A percentile compares a stretch with the other conserved stretches of the same genome.
Evolutionary conservation across 2,113 vertebrate genomes (phyloP).

Genomic region (Apodemus speciosus): DNA sequence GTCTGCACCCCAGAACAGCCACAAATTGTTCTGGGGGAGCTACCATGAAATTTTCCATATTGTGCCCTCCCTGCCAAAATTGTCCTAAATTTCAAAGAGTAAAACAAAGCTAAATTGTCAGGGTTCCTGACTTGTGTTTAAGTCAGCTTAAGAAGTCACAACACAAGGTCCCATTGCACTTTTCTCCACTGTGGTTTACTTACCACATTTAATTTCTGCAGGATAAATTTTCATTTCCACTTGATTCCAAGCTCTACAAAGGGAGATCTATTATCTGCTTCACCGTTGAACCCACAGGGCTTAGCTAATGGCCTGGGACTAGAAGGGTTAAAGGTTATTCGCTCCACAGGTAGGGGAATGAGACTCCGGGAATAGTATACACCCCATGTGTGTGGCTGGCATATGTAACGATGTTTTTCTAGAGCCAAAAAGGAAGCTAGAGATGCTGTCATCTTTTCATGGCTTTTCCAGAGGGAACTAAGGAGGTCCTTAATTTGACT

Average conservation of each 20-base stretch:
- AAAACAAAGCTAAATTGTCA: neutral
- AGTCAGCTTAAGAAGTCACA: neutral
- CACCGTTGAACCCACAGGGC: neutral
- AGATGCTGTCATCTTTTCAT: neutral
- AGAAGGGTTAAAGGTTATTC: neutral
- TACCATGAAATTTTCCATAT: neutral
- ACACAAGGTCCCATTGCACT: neutral
- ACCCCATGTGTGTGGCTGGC: neutral
- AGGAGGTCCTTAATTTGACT: neutral
- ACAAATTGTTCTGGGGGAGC: neutral
- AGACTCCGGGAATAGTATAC: neutral
- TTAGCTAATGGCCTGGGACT: neutral
- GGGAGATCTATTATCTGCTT: neutral
- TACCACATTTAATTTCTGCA: neutral
- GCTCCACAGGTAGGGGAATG: neutral
- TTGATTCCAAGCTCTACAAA: neutral
- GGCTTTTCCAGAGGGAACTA: constrained; percentile 41
- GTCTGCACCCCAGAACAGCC: neutral
- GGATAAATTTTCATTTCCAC: neutral
- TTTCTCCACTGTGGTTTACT: neutral
- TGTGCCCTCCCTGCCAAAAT: neutral
- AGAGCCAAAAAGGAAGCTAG: neutral
- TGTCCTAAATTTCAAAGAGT: neutral
- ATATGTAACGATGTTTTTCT: neutral
- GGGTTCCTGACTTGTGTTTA: neutral